Percentiles rank a stretch among this genome's conserved stretches.
phyloP scores from a whole-genome alignment of 2,113 vertebrate genomes.

The Prinia subflava region DNA sequence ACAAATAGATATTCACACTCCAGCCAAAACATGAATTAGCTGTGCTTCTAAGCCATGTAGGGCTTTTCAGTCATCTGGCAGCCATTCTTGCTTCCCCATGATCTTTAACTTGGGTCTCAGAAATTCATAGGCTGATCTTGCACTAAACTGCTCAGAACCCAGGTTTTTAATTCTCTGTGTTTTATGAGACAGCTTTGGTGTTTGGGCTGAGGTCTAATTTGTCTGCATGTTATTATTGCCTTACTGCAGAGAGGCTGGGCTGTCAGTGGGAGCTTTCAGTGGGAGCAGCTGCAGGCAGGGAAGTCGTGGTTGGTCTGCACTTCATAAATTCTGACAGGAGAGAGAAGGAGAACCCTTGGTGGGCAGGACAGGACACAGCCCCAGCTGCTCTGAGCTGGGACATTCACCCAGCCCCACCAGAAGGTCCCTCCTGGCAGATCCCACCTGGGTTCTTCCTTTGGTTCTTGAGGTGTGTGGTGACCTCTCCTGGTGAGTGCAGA shows the following conservation, averaged over 20 bases:
- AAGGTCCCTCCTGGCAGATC: neutral
- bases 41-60: neutral
- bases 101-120: neutral
- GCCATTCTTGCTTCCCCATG: neutral
- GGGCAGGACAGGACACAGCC: neutral
- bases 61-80: neutral
- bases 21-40: neutral
- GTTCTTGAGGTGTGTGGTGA: neutral
- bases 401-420: neutral
- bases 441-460: neutral
- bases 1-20: neutral
- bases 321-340: neutral
- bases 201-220: neutral
- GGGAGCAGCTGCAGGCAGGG: neutral
- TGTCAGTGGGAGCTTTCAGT: neutral
- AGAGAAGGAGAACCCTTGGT: neutral
- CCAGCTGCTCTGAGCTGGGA: neutral
- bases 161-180: neutral
- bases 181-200: neutral
- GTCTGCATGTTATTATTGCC: neutral
- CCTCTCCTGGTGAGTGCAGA: slow-evolving; percentile 2
- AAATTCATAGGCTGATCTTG: neutral
- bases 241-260: neutral
- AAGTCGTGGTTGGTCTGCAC: neutral
- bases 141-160: neutral